Evolutionary conservation across 2,113 vertebrate genomes (phyloP), one percentile per base, ranked within the genome.

Genomic region (Callocephalon fimbriatum): DNA sequence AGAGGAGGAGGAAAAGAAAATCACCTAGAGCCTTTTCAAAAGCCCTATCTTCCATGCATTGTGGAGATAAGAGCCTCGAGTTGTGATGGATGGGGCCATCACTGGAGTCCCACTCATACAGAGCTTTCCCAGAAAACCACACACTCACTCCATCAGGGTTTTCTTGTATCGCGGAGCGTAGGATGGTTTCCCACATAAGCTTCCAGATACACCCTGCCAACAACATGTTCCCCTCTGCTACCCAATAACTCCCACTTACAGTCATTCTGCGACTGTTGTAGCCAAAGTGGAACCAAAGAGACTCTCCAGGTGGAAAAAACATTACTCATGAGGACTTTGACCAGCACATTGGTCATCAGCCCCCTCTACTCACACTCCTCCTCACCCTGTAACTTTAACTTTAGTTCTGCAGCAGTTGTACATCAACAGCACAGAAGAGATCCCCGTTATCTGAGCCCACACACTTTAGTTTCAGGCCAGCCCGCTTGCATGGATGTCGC

Each of bases 401-500:
- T 54, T 27, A 53, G 9, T 17, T 37, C 42, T 26, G 12, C 26
- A 84, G 2, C 20, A 11, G 5, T 1, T 48, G 37, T 8, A 77
- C 16, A 21, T 6, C 25, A 35, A 1, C 6, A 56, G 20, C 31
- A 25, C 37, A 61, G 71, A 12, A 5, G 10, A 40, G 12, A 35
- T 4, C 29, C 12, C 42, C 23, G 1, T 5, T 15, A 8, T 2
- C 20, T 12, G 77, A 81, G 50, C 15, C 20, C 27, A 7, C 47
- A 15, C 16, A 1, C 3, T 0, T 5, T 32, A 3, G 12, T 40
- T 27, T 25, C 70, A 65, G 61, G 66, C 45, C 88, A 61, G 22
- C 5, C 56, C 35, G 19, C 42, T 35, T 17, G 12, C 25, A 1
- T 0, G 5, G 9, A 3, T 23, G 3, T 0, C 35, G 25, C 35